These are phyloP conservation scores for Pandemis heparana DNA, from an alignment of 2,888 invertebrate species.

Conservation along the genomic window DNA sequence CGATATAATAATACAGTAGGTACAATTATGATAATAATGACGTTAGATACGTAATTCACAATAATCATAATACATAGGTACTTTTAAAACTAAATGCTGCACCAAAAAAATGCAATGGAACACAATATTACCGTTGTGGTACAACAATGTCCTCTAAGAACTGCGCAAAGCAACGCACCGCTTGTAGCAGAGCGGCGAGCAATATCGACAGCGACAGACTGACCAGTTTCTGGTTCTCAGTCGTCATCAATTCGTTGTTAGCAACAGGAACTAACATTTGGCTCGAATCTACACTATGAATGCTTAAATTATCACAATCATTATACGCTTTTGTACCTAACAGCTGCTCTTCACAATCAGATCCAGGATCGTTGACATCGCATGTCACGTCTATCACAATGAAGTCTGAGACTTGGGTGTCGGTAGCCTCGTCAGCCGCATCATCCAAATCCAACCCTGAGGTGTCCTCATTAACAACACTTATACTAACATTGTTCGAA, in stretches of 20 bases:
- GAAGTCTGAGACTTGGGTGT: slow-evolving; percentile 46
- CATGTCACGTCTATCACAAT: slow-evolving; percentile 48
- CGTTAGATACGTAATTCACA: slow-evolving; percentile 53
- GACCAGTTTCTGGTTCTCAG: slow-evolving; percentile 82
- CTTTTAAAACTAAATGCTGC: slow-evolving; percentile 70
- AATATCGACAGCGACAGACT: slow-evolving; percentile 87
- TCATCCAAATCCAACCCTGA: slow-evolving; percentile 51
- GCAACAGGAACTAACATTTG: slow-evolving; percentile 78
- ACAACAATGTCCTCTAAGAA: slow-evolving; percentile 86
- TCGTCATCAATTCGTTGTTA: slow-evolving; percentile 76
- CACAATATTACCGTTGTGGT: slow-evolving; percentile 75
- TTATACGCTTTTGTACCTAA: slow-evolving; percentile 67
- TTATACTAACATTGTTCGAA: slow-evolving; percentile 72
- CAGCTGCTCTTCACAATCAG: slow-evolving; percentile 53
- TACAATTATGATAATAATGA: slow-evolving; percentile 63
- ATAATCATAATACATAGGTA: slow-evolving; percentile 52
- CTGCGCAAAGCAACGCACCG: slow-evolving; percentile 87
- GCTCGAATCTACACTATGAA: slow-evolving; percentile 67
- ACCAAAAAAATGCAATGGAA: slow-evolving; percentile 68
- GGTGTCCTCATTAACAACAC: slow-evolving; percentile 60
- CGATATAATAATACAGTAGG: slow-evolving; percentile 68
- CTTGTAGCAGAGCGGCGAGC: slow-evolving; percentile 86
- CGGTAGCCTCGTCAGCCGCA: slow-evolving; percentile 42
- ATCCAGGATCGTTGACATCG: slow-evolving; percentile 51
- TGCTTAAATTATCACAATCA: slow-evolving; percentile 72